Base-by-base conservation (phyloP, 2,113 vertebrate species). In the Saguinus imperator region DNA sequence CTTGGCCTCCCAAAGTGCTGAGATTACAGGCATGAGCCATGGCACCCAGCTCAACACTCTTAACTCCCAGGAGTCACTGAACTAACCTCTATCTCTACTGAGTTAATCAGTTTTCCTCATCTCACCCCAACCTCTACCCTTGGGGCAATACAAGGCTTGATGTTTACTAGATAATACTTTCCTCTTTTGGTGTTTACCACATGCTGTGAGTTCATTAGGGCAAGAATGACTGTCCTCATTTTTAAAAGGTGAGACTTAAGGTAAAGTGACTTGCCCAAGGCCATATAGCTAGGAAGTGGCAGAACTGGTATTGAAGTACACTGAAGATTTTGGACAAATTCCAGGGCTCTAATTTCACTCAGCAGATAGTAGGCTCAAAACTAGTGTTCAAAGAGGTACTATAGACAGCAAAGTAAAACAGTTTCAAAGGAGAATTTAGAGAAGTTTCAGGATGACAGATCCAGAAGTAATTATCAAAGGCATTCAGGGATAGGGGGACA, bases 121-220 rank as follows among this genome's bases (percentile, higher is more conserved):
- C 52, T 8, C 55, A 85, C n/a, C 20, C 61, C 25, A 66, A 37
- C 21, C 16, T 40, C 29, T 23, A 76, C 13, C 35, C 11, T 11
- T 43, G 76, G 29, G 37, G 72, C 32, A 95, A 94, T 73, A 40
- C 50, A 93, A 95, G 48, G 32, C 29, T 83, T 96, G 45, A 32
- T 94, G 29, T 92, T 95, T 94, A 94, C 85, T 72, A 96, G 50
- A n/a, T 85, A 81, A 79, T 91, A 88, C 45, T 35, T 91, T 94
- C 94, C 21, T 86, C 23, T 96, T 85, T 77, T 90, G 43, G 66
- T 75, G 11, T 84, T 96, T 66, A 23, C 18, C 40, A 94, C 61
- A 75, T 94, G 27, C 48, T 95, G 27, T 95, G 50, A 96, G 50
- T 79, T 32, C 18, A 50, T 37, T 81, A 85, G 25, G 29, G 61